Evolutionary conservation across 2,113 vertebrate species (phyloP).

Genomic region (Casuarius casuarius): DNA sequence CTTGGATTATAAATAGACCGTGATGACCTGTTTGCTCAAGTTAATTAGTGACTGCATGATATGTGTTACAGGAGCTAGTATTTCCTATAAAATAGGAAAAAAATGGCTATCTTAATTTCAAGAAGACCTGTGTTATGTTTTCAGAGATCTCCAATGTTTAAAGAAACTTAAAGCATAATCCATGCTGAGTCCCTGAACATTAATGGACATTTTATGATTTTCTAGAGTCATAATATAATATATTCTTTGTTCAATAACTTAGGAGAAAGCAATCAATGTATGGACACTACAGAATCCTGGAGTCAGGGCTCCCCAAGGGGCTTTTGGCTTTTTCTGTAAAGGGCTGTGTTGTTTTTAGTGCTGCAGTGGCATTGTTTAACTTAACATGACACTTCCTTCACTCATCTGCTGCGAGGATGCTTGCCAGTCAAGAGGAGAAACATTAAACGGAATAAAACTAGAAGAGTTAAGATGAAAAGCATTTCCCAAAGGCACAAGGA

Average conservation of each 20-base stretch:
- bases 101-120: background rate
- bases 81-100: background rate
- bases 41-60: slow-evolving; percentile 12
- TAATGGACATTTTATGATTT: slow-evolving; percentile 33
- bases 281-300: background rate
- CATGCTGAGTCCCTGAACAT: background rate
- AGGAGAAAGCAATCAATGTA: slow-evolving; percentile 64
- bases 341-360: slow-evolving; percentile 14
- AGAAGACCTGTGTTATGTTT: background rate
- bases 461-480: slow-evolving; percentile 4
- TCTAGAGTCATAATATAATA: slow-evolving; percentile 20
- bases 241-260: slow-evolving; percentile 56
- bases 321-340: slow-evolving; percentile 45
- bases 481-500: background rate
- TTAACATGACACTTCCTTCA: slow-evolving; percentile 35
- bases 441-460: slow-evolving; percentile 23
- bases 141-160: background rate
- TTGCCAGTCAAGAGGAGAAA: slow-evolving; percentile 15
- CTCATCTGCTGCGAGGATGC: background rate
- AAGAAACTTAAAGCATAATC: slow-evolving; percentile 43
- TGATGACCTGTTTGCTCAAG: slow-evolving; percentile 25
- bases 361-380: slow-evolving; percentile 33
- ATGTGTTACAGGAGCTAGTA: background rate
- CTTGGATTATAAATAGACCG: slow-evolving; percentile 38
- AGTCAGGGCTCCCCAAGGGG: background rate